phyloP scores from a whole-genome alignment of 2,888 invertebrate genomes.

The Microchrysa polita region DNA sequence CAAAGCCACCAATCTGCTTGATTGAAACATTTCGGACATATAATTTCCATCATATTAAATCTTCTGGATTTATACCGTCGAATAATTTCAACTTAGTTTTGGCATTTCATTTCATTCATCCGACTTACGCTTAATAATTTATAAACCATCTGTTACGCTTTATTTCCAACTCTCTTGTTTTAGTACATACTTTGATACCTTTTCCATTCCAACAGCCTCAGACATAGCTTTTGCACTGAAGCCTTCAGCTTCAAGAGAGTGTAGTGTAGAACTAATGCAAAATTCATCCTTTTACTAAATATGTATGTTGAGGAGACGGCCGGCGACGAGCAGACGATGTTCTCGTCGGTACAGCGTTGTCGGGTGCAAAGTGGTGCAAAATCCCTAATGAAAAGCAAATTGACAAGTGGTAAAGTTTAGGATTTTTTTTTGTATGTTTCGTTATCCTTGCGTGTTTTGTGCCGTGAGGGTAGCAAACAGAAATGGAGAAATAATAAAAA shows the following conservation, averaged over 20 bases:
- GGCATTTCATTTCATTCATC: background rate
- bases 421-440: no score
- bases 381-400: conserved; percentile 28
- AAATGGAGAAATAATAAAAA: no score
- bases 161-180: background rate
- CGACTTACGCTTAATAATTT: conserved; percentile 27
- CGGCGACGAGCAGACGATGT: background rate
- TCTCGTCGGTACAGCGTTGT: no score
- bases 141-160: conserved; percentile 37
- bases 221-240: no score
- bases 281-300: conserved; percentile 26
- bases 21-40: no score
- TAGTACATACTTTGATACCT: no score
- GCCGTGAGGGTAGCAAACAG: conserved; percentile 19
- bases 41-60: no score
- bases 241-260: background rate
- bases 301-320: background rate
- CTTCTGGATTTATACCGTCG: no score
- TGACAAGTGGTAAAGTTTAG: conserved; percentile 19
- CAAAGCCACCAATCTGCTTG: no score
- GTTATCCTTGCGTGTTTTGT: background rate
- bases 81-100: background rate
- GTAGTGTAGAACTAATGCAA: conserved; percentile 15
- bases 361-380: background rate
- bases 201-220: no score